phyloP scores from a whole-genome alignment of 2,888 invertebrate species.

The Iselma pallidipennis region DNA sequence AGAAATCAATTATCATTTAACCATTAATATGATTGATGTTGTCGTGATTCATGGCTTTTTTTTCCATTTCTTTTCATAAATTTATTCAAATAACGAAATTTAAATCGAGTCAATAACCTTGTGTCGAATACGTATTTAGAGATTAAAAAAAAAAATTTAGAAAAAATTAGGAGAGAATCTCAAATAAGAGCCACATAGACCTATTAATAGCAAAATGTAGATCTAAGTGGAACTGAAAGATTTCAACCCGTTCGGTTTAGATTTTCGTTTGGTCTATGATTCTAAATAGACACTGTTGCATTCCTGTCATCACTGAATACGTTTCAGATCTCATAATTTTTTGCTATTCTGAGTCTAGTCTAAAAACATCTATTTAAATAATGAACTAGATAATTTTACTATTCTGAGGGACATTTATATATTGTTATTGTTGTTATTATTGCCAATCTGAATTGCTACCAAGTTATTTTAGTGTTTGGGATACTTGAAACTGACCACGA shows the following conservation, averaged over 20 bases:
- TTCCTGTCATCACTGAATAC: too few species aligned
- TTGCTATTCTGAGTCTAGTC: too few species aligned
- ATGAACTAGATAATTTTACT: too few species aligned
- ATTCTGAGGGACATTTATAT: too few species aligned
- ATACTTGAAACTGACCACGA: background rate
- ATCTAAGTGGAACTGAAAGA: slow-evolving; percentile 4
- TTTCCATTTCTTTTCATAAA: too few species aligned
- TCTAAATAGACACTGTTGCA: too few species aligned
- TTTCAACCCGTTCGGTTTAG: background rate
- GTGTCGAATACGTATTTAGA: background rate
- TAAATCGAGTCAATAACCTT: background rate
- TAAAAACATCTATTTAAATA: too few species aligned
- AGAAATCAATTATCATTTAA: too few species aligned
- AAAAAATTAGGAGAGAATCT: background rate
- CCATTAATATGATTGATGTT: too few species aligned
- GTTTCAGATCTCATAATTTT: too few species aligned
- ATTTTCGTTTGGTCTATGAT: too few species aligned
- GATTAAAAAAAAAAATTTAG: background rate
- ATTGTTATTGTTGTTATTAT: background rate
- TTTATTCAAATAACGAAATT: background rate
- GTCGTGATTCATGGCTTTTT: too few species aligned
- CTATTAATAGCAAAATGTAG: slow-evolving; percentile 1
- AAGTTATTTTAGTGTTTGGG: background rate
- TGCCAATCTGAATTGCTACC: background rate
- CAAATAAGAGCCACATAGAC: background rate